Conservation (phyloP, 2,113 vertebrate species). For the Thunnus thynnus region DNA sequence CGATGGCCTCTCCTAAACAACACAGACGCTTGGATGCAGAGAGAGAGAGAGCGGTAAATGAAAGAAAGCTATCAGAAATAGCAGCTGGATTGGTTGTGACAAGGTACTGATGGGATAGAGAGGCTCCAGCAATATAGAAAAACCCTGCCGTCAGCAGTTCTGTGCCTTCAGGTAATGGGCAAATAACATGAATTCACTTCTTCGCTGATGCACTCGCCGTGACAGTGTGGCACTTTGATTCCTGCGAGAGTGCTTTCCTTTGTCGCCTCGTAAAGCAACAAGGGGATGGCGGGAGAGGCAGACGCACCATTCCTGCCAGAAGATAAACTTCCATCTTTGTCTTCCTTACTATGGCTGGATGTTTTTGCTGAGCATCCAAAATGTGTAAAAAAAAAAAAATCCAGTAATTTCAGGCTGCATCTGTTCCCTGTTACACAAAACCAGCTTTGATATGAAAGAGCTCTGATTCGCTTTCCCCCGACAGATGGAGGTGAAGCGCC, state of each 20-base stretch:
- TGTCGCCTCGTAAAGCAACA: constrained; percentile 54
- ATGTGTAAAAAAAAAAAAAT: not conserved
- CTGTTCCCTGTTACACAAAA: constrained; percentile 21
- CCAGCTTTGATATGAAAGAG: constrained; percentile 34
- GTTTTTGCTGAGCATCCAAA: constrained; percentile 55
- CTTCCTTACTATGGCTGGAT: constrained; percentile 1
- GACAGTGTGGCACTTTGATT: constrained; percentile 50
- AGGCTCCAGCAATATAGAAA: constrained; percentile 59
- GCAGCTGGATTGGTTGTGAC: constrained; percentile 74
- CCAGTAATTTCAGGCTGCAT: constrained; percentile 21
- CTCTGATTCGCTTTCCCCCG: constrained; percentile 31
- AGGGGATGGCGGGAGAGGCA: constrained; percentile 10
- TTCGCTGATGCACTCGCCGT: constrained; percentile 52
- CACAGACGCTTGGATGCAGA: constrained; percentile 19
- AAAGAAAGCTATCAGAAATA: constrained; percentile 74
- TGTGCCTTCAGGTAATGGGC: constrained; percentile 69
- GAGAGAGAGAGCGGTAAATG: constrained; percentile 24
- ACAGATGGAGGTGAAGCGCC: constrained; percentile 61
- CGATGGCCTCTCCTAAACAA: constrained; percentile 62
- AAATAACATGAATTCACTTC: constrained; percentile 67
- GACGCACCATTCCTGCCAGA: constrained; percentile 4
- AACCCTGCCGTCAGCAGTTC: constrained; percentile 72
- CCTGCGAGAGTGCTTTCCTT: constrained; percentile 70
- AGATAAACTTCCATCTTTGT: constrained; percentile 56
- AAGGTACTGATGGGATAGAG: constrained; percentile 66